Evolutionary conservation across 2,797 vertebrate genomes (phyloP).

Genomic region (Cyclopterus lumpus): DNA sequence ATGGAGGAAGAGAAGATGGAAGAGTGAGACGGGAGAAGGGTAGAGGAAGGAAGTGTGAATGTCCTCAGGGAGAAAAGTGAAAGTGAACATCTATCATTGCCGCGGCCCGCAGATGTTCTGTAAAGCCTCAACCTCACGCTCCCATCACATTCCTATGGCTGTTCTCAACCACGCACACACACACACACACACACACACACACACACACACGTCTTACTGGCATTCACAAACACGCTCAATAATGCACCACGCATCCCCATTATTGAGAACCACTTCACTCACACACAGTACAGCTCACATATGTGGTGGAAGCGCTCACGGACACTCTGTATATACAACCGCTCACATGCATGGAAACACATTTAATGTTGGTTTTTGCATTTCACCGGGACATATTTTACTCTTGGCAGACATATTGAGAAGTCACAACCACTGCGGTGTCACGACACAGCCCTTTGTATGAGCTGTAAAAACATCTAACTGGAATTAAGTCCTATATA

Average conservation of each 20-base stretch:
- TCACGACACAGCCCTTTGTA: constrained; percentile 49
- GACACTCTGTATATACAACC: neutral
- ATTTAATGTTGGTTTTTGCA: constrained; percentile 53
- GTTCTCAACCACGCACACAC: constrained; percentile 41
- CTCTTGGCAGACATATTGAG: constrained; percentile 43
- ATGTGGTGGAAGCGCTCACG: constrained; percentile 23
- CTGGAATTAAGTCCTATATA: constrained; percentile 54
- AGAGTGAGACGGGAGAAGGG: neutral
- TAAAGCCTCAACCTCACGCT: constrained; percentile 58
- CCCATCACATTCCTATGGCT: constrained; percentile 62
- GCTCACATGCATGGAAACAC: constrained; percentile 63
- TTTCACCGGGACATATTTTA: constrained; percentile 60
- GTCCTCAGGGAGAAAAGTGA: constrained; percentile 64
- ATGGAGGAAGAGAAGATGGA: constrained; percentile 25
- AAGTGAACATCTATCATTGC: constrained; percentile 67
- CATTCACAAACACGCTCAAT: constrained; percentile 61
- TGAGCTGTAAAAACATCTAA: constrained; percentile 46
- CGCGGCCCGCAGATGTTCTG: constrained; percentile 60
- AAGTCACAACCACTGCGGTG: constrained; percentile 38
- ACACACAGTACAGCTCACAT: constrained; percentile 48
- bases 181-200: constrained; percentile 22
- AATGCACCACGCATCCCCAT: constrained; percentile 53
- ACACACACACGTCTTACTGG: constrained; percentile 52
- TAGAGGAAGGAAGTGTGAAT: constrained; percentile 42
- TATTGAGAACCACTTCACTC: constrained; percentile 65